Conservation (phyloP, 1,140 invertebrate species). For the Grapholita molesta region DNA sequence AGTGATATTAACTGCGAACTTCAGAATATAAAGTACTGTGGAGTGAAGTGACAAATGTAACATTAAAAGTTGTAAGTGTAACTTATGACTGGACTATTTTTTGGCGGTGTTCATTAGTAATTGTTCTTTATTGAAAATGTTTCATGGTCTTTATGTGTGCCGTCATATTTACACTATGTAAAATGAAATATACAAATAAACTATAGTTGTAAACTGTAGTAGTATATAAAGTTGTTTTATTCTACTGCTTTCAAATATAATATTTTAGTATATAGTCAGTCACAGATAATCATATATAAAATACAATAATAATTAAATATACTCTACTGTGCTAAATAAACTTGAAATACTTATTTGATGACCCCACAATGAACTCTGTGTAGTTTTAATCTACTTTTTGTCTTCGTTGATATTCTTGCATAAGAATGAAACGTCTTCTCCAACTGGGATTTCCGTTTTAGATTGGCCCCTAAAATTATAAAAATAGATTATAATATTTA, state of each 20-base stretch:
- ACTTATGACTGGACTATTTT: neutral
- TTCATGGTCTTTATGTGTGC: neutral
- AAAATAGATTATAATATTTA: neutral
- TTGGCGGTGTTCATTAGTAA: neutral
- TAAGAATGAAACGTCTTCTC: constrained; percentile 81
- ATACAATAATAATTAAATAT: neutral
- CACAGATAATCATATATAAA: neutral
- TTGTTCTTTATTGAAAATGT: neutral
- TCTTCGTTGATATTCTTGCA: constrained; percentile 32
- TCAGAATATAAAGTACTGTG: neutral
- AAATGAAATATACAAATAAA: neutral
- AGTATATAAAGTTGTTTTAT: neutral
- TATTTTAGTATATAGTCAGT: too few relatives aligned
- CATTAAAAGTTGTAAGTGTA: neutral
- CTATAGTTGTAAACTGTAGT: too few relatives aligned
- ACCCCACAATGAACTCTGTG: neutral
- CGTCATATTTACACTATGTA: neutral
- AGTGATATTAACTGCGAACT: neutral
- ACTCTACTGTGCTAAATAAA: neutral
- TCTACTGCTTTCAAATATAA: neutral
- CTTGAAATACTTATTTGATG: neutral
- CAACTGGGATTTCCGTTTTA: constrained; percentile 76
- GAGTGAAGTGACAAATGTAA: neutral
- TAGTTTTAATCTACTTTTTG: constrained; percentile 1
- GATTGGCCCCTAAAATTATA: constrained; percentile 76